A percentile compares a stretch with the other conserved stretches of the same genome.
Evolutionary conservation across 1,140 invertebrate species (phyloP).

Genomic region (Drosophila prosaltans): DNA sequence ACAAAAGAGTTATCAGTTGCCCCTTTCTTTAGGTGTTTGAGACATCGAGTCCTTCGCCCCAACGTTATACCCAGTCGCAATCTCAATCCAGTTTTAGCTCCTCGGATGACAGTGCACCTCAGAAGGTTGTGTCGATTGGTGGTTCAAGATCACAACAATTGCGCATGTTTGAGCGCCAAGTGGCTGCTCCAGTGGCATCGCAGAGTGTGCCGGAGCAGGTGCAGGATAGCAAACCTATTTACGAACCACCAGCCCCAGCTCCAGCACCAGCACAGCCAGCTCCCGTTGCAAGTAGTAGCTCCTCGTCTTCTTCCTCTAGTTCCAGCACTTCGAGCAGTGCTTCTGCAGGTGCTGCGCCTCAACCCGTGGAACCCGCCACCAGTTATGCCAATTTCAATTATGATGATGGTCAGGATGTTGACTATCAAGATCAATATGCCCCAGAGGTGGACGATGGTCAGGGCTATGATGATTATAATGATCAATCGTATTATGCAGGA

Average conservation of each 20-base stretch:
- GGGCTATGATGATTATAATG: slow-evolving; percentile 64
- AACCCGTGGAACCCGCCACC: slow-evolving; percentile 30
- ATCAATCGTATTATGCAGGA: slow-evolving; percentile 48
- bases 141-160: slow-evolving; percentile 50
- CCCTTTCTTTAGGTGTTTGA: slow-evolving; percentile 60
- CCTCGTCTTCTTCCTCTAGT: slow-evolving; percentile 24
- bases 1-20: background rate
- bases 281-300: slow-evolving; percentile 8
- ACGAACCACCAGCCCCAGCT: slow-evolving; percentile 43
- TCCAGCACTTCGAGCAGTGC: slow-evolving; percentile 12
- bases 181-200: slow-evolving; percentile 55
- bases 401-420: slow-evolving; percentile 64
- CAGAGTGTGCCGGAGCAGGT: slow-evolving; percentile 50
- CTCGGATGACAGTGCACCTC: slow-evolving; percentile 29
- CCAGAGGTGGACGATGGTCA: slow-evolving; percentile 64
- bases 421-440: slow-evolving; percentile 73
- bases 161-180: slow-evolving; percentile 75
- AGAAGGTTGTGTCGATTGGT: slow-evolving; percentile 54
- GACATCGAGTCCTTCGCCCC: slow-evolving; percentile 65
- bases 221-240: slow-evolving; percentile 60
- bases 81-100: slow-evolving; percentile 26
- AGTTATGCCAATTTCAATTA: slow-evolving; percentile 57
- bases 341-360: slow-evolving; percentile 17
- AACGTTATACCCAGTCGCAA: slow-evolving; percentile 63
- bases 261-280: slow-evolving; percentile 26